Evolutionary conservation across 2,888 invertebrate species (phyloP).

Genomic region (Agapostemon virescens): DNA sequence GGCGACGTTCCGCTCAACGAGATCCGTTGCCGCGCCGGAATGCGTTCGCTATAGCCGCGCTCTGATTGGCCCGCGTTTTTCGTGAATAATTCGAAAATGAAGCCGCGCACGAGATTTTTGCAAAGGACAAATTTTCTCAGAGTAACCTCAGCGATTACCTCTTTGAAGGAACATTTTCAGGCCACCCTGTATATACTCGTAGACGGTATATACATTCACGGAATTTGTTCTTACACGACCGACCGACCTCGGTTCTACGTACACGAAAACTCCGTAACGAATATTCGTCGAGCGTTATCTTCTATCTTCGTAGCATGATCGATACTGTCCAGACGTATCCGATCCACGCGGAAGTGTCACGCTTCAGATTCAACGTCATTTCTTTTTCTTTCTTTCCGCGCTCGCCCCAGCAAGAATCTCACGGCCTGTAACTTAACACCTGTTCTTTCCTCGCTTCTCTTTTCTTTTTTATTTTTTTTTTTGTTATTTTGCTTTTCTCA

Average conservation of each 20-base stretch:
- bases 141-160: too few relatives aligned
- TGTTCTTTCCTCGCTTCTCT: conserved; percentile 23
- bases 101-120: too few relatives aligned
- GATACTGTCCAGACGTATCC: conserved; percentile 30
- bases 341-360: conserved; percentile 56
- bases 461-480: too few relatives aligned
- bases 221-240: not conserved
- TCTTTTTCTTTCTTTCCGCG: conserved; percentile 25
- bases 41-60: too few relatives aligned
- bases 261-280: not conserved
- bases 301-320: conserved; percentile 36
- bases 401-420: conserved; percentile 29
- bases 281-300: not conserved
- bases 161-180: too few relatives aligned
- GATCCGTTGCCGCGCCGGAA: too few relatives aligned
- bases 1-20: too few relatives aligned
- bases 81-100: too few relatives aligned
- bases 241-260: not conserved
- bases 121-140: too few relatives aligned
- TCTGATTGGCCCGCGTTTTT: too few relatives aligned
- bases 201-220: not conserved
- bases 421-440: conserved; percentile 42
- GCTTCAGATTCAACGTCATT: conserved; percentile 42
- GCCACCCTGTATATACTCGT: too few relatives aligned
- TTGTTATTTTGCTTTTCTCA: conserved; percentile 17